Conservation (phyloP, 2,797 vertebrate genomes). For the Xyrichtys novacula region DNA sequence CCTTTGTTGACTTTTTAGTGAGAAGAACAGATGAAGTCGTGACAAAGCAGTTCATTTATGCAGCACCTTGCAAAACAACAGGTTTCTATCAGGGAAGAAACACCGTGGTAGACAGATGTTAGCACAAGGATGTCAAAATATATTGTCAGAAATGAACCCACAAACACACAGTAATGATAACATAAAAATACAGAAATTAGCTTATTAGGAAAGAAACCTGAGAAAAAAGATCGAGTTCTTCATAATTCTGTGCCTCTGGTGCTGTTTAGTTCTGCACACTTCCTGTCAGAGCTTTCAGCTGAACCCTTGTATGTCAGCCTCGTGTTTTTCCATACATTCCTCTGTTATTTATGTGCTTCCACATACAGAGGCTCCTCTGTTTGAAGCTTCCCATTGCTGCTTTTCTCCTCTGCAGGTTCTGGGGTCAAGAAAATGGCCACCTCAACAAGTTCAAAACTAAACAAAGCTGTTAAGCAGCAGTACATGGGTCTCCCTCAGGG, state of each 20-base stretch:
- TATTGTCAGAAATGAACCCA: neutral
- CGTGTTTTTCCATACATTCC: neutral
- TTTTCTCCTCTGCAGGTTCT: constrained; percentile 49
- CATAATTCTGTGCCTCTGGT: neutral
- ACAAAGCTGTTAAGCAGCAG: constrained; percentile 93
- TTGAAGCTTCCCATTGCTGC: neutral
- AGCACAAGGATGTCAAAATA: too few species aligned
- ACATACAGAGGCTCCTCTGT: neutral
- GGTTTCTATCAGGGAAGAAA: neutral
- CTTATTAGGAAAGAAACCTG: neutral
- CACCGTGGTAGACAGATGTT: too few species aligned
- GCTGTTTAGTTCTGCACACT: neutral
- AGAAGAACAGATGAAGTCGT: neutral
- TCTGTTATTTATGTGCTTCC: neutral
- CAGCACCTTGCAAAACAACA: neutral
- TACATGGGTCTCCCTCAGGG: constrained; percentile 94
- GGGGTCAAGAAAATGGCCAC: constrained; percentile 87
- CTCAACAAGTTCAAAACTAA: constrained; percentile 90
- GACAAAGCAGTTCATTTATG: neutral
- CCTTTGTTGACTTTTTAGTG: neutral
- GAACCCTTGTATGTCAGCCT: neutral
- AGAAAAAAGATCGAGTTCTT: too few species aligned
- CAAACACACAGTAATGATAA: neutral
- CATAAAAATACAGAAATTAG: neutral
- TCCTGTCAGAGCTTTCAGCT: neutral